These are phyloP conservation scores for Eulithis testata DNA, from an alignment of 2,888 invertebrate species.

Conservation along the genomic window DNA sequence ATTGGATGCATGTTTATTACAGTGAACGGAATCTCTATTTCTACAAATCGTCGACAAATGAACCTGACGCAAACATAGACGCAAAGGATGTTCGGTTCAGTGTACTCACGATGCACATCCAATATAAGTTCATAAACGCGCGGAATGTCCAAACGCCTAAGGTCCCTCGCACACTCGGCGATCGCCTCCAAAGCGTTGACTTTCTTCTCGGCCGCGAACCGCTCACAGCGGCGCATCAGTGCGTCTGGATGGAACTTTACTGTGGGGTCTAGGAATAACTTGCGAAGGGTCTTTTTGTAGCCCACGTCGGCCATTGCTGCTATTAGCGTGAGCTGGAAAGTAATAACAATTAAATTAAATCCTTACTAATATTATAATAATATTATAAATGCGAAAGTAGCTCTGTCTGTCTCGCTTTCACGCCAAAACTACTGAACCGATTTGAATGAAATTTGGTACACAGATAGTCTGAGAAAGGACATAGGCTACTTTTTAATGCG, in stretches of 20 bases:
- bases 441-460: too few relatives aligned
- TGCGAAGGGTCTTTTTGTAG: slow-evolving; percentile 76
- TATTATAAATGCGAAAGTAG: too few relatives aligned
- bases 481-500: too few relatives aligned
- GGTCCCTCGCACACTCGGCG: slow-evolving; percentile 63
- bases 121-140: slow-evolving; percentile 78
- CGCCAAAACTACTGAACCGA: too few relatives aligned
- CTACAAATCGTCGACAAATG: too few relatives aligned
- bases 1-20: too few relatives aligned
- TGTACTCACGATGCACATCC: slow-evolving; percentile 78
- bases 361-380: too few relatives aligned
- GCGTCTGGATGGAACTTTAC: slow-evolving; percentile 81
- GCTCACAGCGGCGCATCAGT: slow-evolving; percentile 79
- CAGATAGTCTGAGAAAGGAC: too few relatives aligned
- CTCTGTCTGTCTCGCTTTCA: too few relatives aligned
- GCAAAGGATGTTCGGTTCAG: too few relatives aligned
- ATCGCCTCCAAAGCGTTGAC: slow-evolving; percentile 60
- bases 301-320: slow-evolving; percentile 83
- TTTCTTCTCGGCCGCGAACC: slow-evolving; percentile 72
- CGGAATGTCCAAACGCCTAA: slow-evolving; percentile 63
- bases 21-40: too few relatives aligned
- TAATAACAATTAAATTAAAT: neutral
- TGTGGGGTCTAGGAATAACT: slow-evolving; percentile 79
- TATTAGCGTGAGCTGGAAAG: slow-evolving; percentile 73
- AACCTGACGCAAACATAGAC: too few relatives aligned